Conservation (phyloP, 2,113 vertebrate genomes). For the Drymodes brunneopygia region DNA sequence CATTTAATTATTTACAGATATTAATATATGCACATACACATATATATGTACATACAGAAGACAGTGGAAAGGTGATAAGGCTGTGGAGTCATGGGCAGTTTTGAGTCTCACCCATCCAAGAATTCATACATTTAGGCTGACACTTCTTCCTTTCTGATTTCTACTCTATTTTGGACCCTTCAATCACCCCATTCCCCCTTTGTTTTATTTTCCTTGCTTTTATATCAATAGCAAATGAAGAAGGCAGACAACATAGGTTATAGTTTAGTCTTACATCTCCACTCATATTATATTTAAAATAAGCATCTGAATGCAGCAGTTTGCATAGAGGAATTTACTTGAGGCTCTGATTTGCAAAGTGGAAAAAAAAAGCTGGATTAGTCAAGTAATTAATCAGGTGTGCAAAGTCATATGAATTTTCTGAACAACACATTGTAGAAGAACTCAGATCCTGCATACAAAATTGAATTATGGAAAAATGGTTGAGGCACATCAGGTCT, state of each 20-base stretch:
- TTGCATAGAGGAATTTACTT: not conserved
- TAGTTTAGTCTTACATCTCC: not conserved
- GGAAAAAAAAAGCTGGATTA: not conserved
- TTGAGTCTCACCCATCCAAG: not conserved
- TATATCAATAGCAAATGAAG: not conserved
- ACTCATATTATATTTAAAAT: not conserved
- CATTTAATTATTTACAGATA: not conserved
- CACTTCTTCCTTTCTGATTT: not conserved
- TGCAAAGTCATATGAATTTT: slow-evolving; percentile 26
- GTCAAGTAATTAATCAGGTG: slow-evolving; percentile 41
- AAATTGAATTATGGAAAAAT: slow-evolving; percentile 1
- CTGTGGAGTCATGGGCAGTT: not conserved
- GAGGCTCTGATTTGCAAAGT: not conserved
- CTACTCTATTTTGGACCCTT: not conserved
- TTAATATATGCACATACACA: not conserved
- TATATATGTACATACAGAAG: not conserved
- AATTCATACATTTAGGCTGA: not conserved
- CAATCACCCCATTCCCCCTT: not conserved
- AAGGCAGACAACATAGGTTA: not conserved
- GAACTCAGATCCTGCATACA: slow-evolving; percentile 18
- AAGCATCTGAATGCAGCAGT: not conserved
- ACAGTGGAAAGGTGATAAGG: not conserved
- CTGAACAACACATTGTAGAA: not conserved
- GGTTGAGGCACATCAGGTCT: not conserved
- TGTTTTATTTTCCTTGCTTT: not conserved